Evolutionary conservation across 2,888 invertebrate species (phyloP), one percentile per base, ranked within the genome.

Genomic region (Caradrina kadenii): DNA sequence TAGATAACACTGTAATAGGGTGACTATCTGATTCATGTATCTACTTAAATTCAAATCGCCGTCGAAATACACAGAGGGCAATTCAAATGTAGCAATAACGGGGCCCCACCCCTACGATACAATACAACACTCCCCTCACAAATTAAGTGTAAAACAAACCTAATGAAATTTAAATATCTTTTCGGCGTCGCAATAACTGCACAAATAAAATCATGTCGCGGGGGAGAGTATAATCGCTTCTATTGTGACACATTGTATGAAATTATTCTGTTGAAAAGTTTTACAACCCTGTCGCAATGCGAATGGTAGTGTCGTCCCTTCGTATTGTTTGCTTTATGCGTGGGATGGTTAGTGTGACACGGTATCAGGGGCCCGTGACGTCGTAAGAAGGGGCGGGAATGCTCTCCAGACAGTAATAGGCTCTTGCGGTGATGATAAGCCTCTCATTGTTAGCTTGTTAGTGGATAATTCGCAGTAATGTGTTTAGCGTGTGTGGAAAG

Each of bases 61-160:
- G 87, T 89, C 90, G 92, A 90, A 93, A 92, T 92, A 90, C 87
- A 86, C 88, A 86, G 87, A 90, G 92, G 93, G 92, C 89, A 90
- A 90, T 91, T 91, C 87, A 88, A 93, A 92, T 90, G 89, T 87
- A 88, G 91, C 91, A 91, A 92, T 92, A 92, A 91, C 88, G 82
- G 87, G 83, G 89, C 92, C 86, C 94, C 94, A 92, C 94, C 94
- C 95, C 90, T 87, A 83, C 91, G 82, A 93, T 93, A 90, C 88
- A 88, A 87, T 93, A 91, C 88, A 88, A 87, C 89, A 90, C 90
- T 88, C 94, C 95, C 95, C 93, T 94, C 93, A 90, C 94, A 96
- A 96, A 95, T 96, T 95, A 96, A 96, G 95, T 96, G 96, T 95
- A 96, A 96, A 96, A 96, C 95, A 96, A 96, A 95, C 95, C 96